Evolutionary conservation across 2,888 invertebrate genomes (phyloP).

Genomic region (Pristionchus fissidentatus): DNA sequence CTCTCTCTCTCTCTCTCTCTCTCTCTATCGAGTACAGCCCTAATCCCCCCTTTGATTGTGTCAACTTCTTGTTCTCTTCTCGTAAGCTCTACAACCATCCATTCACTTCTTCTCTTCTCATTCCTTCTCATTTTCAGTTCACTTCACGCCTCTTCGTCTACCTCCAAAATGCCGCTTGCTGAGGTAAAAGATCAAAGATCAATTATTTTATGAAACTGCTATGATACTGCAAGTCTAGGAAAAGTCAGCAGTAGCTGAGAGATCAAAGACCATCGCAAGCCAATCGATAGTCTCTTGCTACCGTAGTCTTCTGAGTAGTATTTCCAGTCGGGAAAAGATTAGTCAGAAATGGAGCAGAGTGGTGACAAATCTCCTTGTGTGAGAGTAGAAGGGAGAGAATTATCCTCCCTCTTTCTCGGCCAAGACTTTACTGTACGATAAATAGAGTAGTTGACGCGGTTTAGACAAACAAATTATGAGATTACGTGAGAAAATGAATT

Average conservation of each 20-base stretch:
- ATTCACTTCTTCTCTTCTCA: neutral
- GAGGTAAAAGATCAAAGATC: slow-evolving; percentile 49
- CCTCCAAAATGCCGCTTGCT: slow-evolving; percentile 63
- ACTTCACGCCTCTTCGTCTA: slow-evolving; percentile 60
- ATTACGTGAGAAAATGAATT: no score
- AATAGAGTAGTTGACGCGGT: no score
- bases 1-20: neutral
- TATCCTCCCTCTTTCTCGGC: neutral
- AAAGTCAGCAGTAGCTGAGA: neutral
- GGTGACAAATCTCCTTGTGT: neutral
- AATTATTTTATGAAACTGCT: neutral
- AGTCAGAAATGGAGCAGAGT: neutral
- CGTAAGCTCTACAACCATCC: slow-evolving; percentile 14
- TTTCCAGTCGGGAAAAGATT: neutral
- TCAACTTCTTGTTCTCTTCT: slow-evolving; percentile 4
- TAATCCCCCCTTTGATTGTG: neutral
- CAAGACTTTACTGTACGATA: no score
- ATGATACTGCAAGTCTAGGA: no score
- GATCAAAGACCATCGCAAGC: neutral
- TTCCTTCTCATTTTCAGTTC: slow-evolving; percentile 53
- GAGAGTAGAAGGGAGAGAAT: neutral
- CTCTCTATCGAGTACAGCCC: slow-evolving; percentile 11
- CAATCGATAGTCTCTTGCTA: neutral
- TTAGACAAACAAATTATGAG: no score
- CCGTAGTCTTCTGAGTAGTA: neutral